Evolutionary conservation across 2,888 invertebrate genomes (phyloP).

Genomic region (Eupithecia exiguata): DNA sequence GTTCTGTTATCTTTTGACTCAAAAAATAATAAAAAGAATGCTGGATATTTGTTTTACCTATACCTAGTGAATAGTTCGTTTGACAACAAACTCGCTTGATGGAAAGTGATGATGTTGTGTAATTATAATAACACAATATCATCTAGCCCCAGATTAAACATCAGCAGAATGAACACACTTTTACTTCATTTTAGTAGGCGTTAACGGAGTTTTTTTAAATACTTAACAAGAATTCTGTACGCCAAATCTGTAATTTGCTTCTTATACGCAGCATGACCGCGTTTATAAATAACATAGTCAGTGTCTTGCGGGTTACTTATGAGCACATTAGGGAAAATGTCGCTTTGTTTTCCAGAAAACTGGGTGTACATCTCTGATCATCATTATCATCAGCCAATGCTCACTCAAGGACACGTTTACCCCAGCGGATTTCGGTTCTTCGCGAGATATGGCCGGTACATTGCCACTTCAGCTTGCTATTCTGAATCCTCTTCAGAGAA

Average conservation of each 20-base stretch:
- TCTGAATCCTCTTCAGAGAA: too few relatives aligned
- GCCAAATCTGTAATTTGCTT: neutral
- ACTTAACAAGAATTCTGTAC: neutral
- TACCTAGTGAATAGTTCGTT: too few relatives aligned
- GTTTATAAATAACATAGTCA: constrained; percentile 4
- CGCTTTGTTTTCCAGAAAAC: constrained; percentile 18
- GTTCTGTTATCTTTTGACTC: too few relatives aligned
- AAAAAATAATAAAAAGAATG: too few relatives aligned
- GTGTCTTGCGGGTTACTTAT: constrained; percentile 31
- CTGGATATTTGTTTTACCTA: too few relatives aligned
- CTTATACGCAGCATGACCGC: neutral
- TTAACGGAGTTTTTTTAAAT: neutral
- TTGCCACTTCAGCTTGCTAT: too few relatives aligned
- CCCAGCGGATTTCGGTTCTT: too few relatives aligned
- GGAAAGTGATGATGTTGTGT: too few relatives aligned
- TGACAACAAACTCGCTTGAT: too few relatives aligned
- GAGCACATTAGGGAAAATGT: constrained; percentile 32
- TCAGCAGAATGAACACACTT: neutral
- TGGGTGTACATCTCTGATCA: constrained; percentile 3
- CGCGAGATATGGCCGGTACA: too few relatives aligned
- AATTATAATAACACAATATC: neutral
- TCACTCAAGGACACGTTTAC: too few relatives aligned
- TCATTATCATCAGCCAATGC: too few relatives aligned
- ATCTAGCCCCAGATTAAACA: neutral
- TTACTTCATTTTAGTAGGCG: neutral